Percentiles rank a stretch among this genome's conserved stretches.
These are phyloP conservation scores for Apodemia duryi DNA, from an alignment of 2,888 invertebrate genomes.

Conservation along the genomic window DNA sequence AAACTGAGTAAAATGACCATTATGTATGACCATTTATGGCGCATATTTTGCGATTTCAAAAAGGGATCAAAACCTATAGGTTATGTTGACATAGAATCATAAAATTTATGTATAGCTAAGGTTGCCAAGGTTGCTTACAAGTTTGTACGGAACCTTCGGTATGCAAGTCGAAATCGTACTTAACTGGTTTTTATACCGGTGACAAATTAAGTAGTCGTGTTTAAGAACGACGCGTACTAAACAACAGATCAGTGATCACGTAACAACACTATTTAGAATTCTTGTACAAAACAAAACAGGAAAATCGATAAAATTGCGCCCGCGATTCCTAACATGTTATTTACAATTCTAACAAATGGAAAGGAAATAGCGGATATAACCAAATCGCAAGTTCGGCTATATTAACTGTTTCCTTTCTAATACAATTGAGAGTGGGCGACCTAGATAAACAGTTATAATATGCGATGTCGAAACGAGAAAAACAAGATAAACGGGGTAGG, in stretches of 20 bases:
- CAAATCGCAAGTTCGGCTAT: neutral
- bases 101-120: too few species aligned
- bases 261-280: slow-evolving; percentile 1
- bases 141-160: too few species aligned
- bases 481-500: neutral
- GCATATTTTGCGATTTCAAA: too few species aligned
- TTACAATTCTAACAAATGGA: neutral
- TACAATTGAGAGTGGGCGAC: slow-evolving; percentile 22
- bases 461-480: neutral
- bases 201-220: too few species aligned
- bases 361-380: slow-evolving; percentile 3
- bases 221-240: neutral
- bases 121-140: too few species aligned
- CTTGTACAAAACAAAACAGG: slow-evolving; percentile 11
- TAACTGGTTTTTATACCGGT: too few species aligned
- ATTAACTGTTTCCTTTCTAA: slow-evolving; percentile 4
- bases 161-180: too few species aligned
- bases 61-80: too few species aligned
- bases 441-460: slow-evolving; percentile 20
- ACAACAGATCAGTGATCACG: neutral
- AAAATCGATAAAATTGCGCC: neutral
- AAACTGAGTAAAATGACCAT: too few species aligned
- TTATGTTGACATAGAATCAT: too few species aligned
- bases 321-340: neutral
- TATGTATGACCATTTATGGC: too few species aligned